Conservation (phyloP, 2,113 vertebrate species). For the Gallinago paraguaiae region DNA sequence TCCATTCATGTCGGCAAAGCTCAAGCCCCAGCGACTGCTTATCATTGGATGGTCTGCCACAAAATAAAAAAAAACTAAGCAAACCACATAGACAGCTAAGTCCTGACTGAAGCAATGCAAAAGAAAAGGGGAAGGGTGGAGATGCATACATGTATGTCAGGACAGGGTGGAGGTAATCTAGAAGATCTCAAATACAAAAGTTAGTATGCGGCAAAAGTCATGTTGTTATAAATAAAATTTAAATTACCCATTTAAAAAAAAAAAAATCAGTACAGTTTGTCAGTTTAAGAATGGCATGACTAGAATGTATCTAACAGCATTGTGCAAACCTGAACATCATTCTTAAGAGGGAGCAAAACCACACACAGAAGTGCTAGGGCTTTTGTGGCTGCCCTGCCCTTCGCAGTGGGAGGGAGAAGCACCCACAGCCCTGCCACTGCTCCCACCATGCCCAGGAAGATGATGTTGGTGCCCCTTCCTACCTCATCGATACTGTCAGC, state of each 20-base stretch:
- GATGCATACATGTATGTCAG: not conserved
- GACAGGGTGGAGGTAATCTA: not conserved
- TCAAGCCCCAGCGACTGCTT: conserved; percentile 15
- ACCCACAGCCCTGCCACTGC: not conserved
- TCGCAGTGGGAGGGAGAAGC: not conserved
- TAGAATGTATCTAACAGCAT: not conserved
- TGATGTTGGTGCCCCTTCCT: not conserved
- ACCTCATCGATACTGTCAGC: not conserved
- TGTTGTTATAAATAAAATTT: not conserved
- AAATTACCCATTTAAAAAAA: not conserved
- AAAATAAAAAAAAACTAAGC: conserved; percentile 18
- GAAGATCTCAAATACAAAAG: not conserved
- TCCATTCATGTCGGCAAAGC: conserved; percentile 14
- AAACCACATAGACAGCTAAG: not conserved
- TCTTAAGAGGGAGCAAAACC: not conserved
- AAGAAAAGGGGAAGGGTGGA: not conserved
- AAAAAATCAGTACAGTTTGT: not conserved
- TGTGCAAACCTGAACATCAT: not conserved
- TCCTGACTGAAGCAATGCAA: conserved; percentile 9
- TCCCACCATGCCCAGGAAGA: not conserved
- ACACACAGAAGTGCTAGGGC: not conserved
- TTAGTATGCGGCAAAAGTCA: not conserved
- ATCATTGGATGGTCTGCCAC: not conserved
- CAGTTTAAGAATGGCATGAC: not conserved
- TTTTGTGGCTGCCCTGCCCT: not conserved